Evolutionary conservation across 2,797 vertebrate genomes (phyloP).

Genomic region (Meriones psammophilus): DNA sequence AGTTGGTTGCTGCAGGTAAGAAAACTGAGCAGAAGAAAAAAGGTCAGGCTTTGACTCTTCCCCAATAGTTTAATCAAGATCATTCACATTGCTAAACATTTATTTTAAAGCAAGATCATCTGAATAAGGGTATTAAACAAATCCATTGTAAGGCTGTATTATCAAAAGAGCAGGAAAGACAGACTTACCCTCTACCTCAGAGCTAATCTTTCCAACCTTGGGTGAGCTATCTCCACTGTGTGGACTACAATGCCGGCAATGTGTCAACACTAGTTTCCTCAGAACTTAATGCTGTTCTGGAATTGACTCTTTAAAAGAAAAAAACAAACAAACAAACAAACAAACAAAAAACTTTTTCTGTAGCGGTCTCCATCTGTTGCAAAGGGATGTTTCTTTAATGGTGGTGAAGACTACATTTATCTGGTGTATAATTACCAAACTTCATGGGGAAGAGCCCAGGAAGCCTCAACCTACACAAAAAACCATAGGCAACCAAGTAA

Average conservation of each 20-base stretch:
- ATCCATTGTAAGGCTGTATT: neutral
- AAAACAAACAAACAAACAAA: neutral
- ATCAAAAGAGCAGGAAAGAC: neutral
- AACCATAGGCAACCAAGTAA: neutral
- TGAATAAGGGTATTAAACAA: neutral
- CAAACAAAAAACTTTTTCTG: no score
- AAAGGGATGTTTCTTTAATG: neutral
- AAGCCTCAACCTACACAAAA: neutral
- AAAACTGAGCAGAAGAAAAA: neutral
- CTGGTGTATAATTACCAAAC: neutral
- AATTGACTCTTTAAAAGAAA: neutral
- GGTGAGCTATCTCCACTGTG: neutral
- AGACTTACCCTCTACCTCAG: neutral
- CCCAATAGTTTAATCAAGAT: neutral
- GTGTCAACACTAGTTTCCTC: neutral
- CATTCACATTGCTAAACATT: neutral
- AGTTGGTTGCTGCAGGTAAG: neutral
- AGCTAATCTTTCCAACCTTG: neutral
- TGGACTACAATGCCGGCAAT: neutral
- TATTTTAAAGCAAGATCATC: slow-evolving; percentile 19
- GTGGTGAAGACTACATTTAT: neutral
- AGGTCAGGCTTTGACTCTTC: neutral
- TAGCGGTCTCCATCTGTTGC: neutral
- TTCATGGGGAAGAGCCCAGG: neutral
- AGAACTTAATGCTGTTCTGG: slow-evolving; percentile 8